Base-by-base conservation (phyloP, 2,888 invertebrate genomes). In the Trissolcus japonicus region DNA sequence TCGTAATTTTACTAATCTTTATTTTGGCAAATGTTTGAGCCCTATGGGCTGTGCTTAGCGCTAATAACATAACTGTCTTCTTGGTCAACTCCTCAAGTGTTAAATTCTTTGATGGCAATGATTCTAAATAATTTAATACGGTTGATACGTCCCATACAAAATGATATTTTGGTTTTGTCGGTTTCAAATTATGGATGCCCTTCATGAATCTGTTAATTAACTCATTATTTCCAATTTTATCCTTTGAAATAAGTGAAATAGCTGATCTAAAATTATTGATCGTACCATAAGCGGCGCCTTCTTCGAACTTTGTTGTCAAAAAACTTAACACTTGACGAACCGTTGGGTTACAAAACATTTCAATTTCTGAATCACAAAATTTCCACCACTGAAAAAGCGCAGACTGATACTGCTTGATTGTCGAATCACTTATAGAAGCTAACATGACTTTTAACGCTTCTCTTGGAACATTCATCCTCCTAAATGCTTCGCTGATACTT, bases 191-290 rank as follows among this genome's bases (percentile, higher is more conserved):
- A 48, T 48, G 48, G 3, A 48, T 48, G 1, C 48, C 7, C 14
- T 48, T 48, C 48, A 48, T 48, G 14, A 48, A 48, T 48, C 48
- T 48, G 48, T 14, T 48, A 6, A 48, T 48, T 14, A 48, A 48
- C 1, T 2, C 6, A 14, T 48, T 11, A 48, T 48, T 14, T n/a
- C 48, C 48, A 48, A 48, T 48, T 14, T 14, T 48, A 14, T 14
- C 14, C 6, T 48, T 14, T 2, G 13, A 6, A 19, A 19, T 19
- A 19, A 19, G 19, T 19, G 19, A 1, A 19, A 19, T 19, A 1
- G 19, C 2, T 41, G 41, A 41, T 41, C 4, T 41, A n/a, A 9
- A 41, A n/a, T 41, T 41, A 41, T 41, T 41, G 9, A 41, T 19
- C 1, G 41, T n/a, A n/a, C 41, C 41, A 41, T 41, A 9, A 41